A percentile compares a stretch with the other conserved stretches of the same genome.
phyloP scores from a whole-genome alignment of 2,888 invertebrate genomes.

The Drosophila anceps region DNA sequence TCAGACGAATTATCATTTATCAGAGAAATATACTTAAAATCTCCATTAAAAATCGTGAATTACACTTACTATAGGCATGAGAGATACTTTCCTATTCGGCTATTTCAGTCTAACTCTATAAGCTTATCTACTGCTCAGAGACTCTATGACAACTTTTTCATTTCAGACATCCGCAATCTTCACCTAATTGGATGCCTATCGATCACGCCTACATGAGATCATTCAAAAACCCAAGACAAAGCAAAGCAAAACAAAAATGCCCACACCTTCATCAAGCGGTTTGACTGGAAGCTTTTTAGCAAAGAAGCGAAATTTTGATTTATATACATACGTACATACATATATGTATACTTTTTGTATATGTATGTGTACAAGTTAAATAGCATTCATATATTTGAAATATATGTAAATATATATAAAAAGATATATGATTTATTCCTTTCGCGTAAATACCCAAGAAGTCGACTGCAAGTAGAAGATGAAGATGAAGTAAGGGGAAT shows the following conservation, averaged over 20 bases:
- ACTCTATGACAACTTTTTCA: background rate
- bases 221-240: constrained; percentile 6
- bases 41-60: background rate
- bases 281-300: constrained; percentile 14
- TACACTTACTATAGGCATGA: background rate
- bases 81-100: background rate
- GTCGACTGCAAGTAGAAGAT: background rate
- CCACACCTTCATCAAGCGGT: constrained; percentile 21
- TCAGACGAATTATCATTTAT: background rate
- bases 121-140: background rate
- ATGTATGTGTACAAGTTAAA: background rate
- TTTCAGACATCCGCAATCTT: constrained; percentile 10
- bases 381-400: background rate
- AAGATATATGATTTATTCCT: background rate
- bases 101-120: background rate
- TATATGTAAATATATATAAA: background rate
- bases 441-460: constrained; percentile 12
- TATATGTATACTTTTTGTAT: background rate
- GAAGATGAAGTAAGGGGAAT: background rate
- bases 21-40: background rate
- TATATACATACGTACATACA: background rate
- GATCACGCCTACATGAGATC: constrained; percentile 45
- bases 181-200: constrained; percentile 35
- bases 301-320: background rate
- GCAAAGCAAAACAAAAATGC: constrained; percentile 15